Conservation (phyloP, 2,113 vertebrate genomes). For the Microtus ochrogaster region DNA sequence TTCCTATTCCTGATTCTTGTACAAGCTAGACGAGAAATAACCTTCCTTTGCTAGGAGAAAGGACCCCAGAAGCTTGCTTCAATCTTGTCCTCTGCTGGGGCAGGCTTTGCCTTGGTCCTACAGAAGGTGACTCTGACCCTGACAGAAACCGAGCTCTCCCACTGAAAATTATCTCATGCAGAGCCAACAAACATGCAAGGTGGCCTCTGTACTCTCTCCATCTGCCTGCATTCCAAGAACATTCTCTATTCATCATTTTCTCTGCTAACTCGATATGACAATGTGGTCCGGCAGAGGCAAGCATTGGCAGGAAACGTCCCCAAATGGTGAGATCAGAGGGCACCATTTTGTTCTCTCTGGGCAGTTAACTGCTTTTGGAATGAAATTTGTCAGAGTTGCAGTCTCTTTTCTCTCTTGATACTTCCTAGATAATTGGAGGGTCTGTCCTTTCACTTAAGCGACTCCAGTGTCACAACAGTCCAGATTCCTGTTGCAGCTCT, state of each 20-base stretch:
- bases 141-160: background rate
- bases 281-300: conserved; percentile 60
- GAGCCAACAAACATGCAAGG: conserved; percentile 18
- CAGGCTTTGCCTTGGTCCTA: background rate
- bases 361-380: conserved; percentile 72
- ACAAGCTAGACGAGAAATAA: conserved; percentile 21
- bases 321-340: conserved; percentile 73
- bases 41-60: background rate
- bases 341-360: conserved; percentile 73
- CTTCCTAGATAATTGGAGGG: conserved; percentile 57
- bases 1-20: background rate
- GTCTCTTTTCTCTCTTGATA: conserved; percentile 68
- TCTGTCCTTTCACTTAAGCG: conserved; percentile 43
- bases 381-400: conserved; percentile 68
- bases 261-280: conserved; percentile 65
- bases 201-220: conserved; percentile 48
- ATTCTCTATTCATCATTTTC: conserved; percentile 67
- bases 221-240: conserved; percentile 64
- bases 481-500: background rate
- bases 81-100: background rate
- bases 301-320: conserved; percentile 70
- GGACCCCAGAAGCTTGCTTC: background rate
- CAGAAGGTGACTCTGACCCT: background rate
- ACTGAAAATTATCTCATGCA: background rate
- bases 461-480: background rate